Percentiles rank a stretch among this genome's conserved stretches.
Conservation (phyloP, 2,113 vertebrate species). For the Leptosomus discolor region DNA sequence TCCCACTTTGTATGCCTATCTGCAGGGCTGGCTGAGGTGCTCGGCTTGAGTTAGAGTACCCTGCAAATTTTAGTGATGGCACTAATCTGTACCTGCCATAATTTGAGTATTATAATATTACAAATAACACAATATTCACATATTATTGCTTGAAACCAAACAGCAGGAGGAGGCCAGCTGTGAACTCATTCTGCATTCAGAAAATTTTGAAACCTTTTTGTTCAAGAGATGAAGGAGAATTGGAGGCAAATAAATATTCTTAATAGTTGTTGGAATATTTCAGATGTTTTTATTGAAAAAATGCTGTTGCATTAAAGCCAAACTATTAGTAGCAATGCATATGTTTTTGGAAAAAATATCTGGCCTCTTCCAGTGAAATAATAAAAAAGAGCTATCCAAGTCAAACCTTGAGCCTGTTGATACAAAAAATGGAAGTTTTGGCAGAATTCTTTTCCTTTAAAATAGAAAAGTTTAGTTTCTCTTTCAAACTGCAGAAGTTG, state of each 20-base stretch:
- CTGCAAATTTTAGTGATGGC: background rate
- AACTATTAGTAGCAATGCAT: conserved; percentile 44
- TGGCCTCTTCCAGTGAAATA: conserved; percentile 15
- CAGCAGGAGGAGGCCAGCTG: background rate
- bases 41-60: rapidly evolving
- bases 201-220: conserved; percentile 13
- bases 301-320: conserved; percentile 52
- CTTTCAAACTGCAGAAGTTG: background rate
- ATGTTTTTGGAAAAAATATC: conserved; percentile 30
- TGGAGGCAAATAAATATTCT: conserved; percentile 53
- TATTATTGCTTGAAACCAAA: background rate
- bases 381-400: conserved; percentile 29
- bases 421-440: background rate
- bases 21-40: rapidly evolving
- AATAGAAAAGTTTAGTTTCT: background rate
- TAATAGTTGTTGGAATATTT: conserved; percentile 59
- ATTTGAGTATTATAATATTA: background rate
- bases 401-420: conserved; percentile 1
- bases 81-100: background rate
- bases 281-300: conserved; percentile 63
- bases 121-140: background rate
- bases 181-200: background rate
- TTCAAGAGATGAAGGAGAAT: conserved; percentile 42
- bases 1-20: background rate
- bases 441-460: background rate